Percentiles rank a stretch among this genome's conserved stretches.
phyloP scores from a whole-genome alignment of 2,888 invertebrate species.

The Megaustenia siamemsis region DNA sequence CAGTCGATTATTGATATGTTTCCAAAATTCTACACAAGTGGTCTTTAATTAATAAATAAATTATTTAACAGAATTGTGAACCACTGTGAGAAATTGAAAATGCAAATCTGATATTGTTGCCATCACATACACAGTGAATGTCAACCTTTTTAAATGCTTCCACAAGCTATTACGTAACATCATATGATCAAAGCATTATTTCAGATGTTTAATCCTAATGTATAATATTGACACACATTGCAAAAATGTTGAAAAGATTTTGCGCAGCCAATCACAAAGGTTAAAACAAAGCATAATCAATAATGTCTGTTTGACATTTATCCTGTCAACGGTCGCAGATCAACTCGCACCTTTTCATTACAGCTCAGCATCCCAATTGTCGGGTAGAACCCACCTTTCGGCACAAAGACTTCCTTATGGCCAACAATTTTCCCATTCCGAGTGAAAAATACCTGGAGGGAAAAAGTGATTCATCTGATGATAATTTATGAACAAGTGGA shows the following conservation, averaged over 20 bases:
- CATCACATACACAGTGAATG: neutral
- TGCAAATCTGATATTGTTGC: neutral
- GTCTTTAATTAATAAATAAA: too few species aligned
- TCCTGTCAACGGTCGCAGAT: constrained; percentile 82
- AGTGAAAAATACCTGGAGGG: constrained; percentile 82
- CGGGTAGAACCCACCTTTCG: constrained; percentile 82
- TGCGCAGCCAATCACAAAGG: neutral
- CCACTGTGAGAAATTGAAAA: too few species aligned
- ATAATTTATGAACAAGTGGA: too few species aligned
- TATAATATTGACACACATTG: neutral
- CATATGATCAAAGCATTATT: neutral
- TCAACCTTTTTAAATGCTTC: neutral
- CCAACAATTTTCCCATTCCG: constrained; percentile 82
- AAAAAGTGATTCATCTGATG: neutral
- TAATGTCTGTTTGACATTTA: constrained; percentile 61
- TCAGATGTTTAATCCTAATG: too few species aligned
- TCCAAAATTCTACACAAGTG: too few species aligned
- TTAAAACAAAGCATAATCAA: neutral
- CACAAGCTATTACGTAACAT: neutral
- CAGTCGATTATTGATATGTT: too few species aligned
- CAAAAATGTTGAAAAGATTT: neutral
- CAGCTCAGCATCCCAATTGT: constrained; percentile 82
- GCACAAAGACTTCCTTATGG: constrained; percentile 81
- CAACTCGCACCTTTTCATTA: constrained; percentile 82
- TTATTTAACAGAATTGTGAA: too few species aligned